phyloP scores from a whole-genome alignment of 2,113 vertebrate genomes.

The Antigone vipio region DNA sequence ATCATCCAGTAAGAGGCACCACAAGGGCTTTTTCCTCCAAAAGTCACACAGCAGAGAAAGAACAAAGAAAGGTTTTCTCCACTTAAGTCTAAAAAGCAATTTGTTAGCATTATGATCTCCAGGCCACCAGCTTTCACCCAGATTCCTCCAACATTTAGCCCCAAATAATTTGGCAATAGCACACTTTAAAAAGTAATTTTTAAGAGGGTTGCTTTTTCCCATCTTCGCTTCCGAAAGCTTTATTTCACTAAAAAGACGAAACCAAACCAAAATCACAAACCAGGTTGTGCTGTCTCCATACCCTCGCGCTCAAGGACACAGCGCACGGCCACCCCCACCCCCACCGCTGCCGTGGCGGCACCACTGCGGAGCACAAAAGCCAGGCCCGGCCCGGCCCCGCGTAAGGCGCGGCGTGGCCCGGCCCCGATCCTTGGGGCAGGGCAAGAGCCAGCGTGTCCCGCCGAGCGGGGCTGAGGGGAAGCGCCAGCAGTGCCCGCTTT shows the following conservation, averaged over 20 bases:
- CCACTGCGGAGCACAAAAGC: too few relatives aligned
- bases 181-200: too few relatives aligned
- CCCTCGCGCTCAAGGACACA: not conserved
- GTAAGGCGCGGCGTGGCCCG: not conserved
- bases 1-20: not conserved
- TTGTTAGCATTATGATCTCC: not conserved
- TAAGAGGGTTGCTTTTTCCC: fast-evolving
- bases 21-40: not conserved
- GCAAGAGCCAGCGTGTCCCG: too few relatives aligned
- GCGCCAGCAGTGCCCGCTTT: too few relatives aligned
- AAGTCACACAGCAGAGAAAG: not conserved
- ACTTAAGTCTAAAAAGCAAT: not conserved
- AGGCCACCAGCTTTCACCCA: not conserved
- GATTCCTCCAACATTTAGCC: fast-evolving
- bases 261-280: too few relatives aligned
- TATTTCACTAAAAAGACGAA: too few relatives aligned
- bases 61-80: not conserved
- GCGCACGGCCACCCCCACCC: too few relatives aligned
- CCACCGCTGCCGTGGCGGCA: fast-evolving
- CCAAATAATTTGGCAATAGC: fast-evolving
- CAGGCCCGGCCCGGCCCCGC: fast-evolving
- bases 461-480: fast-evolving
- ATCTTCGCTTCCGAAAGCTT: fast-evolving
- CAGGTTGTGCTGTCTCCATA: fast-evolving
- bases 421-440: too few relatives aligned